A percentile compares a stretch with the other conserved stretches of the same genome.
These are phyloP conservation scores for Myotis daubentonii DNA, from an alignment of 2,797 vertebrate genomes.

Conservation along the genomic window DNA sequence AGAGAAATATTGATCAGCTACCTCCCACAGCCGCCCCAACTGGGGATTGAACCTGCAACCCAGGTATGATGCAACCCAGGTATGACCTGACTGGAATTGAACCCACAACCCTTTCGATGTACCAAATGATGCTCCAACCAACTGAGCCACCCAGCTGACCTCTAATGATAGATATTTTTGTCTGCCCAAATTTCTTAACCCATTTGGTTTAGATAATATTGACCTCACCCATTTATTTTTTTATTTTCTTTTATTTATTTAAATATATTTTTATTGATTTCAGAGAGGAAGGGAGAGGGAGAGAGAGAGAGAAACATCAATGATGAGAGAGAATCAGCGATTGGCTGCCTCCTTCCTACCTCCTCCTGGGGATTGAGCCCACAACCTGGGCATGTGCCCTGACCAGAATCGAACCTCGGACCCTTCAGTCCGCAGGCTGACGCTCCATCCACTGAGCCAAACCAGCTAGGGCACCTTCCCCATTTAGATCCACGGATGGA, in stretches of 20 bases:
- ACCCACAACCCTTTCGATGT: background rate
- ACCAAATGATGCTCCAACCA: background rate
- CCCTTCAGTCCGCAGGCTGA: background rate
- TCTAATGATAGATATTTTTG: background rate
- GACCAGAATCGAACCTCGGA: background rate
- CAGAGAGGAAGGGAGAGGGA: background rate
- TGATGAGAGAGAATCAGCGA: background rate
- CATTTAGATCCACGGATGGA: background rate
- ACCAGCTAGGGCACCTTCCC: background rate
- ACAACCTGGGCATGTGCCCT: background rate
- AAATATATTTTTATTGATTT: background rate
- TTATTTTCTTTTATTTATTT: background rate
- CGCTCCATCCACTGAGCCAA: background rate
- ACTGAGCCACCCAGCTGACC: background rate
- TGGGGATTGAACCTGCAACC: background rate
- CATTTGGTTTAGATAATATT: background rate
- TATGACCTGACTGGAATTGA: background rate
- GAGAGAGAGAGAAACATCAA: background rate
- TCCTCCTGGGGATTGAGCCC: background rate
- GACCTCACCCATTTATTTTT: background rate
- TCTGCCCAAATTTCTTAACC: background rate
- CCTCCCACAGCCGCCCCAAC: background rate
- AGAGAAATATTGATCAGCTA: background rate
- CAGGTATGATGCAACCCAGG: background rate
- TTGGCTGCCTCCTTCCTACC: background rate